These are phyloP conservation scores for Macaria liturata DNA, from an alignment of 2,888 invertebrate genomes.

Conservation along the genomic window DNA sequence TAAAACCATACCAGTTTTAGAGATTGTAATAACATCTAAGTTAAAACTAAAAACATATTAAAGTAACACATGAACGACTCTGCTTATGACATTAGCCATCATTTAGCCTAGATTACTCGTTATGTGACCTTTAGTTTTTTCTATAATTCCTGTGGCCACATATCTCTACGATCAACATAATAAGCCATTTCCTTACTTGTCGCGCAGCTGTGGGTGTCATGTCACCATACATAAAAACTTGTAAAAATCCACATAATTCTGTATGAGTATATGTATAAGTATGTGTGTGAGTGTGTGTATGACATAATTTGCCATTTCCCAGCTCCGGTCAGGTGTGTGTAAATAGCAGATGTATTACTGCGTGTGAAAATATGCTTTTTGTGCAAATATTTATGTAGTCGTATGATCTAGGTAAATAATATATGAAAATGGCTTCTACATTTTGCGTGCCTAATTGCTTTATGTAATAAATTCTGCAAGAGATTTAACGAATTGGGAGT, in stretches of 20 bases:
- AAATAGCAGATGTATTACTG: slow-evolving; percentile 13
- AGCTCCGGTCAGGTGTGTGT: slow-evolving; percentile 25
- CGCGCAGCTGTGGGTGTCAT: slow-evolving; percentile 19
- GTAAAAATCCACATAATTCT: neutral
- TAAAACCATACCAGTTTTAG: no score
- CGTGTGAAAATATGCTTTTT: slow-evolving; percentile 23
- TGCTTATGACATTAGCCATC: no score
- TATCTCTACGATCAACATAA: slow-evolving; percentile 18
- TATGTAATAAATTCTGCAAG: no score
- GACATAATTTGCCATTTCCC: slow-evolving; percentile 16
- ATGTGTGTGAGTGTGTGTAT: slow-evolving; percentile 14
- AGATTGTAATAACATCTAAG: no score
- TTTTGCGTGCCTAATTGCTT: no score
- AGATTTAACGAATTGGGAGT: no score
- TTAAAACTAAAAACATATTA: no score
- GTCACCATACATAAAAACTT: slow-evolving; percentile 2
- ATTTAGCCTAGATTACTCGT: no score
- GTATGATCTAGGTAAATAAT: no score
- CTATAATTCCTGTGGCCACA: neutral
- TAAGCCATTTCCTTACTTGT: slow-evolving; percentile 22
- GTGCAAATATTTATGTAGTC: slow-evolving; percentile 7
- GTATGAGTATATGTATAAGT: neutral
- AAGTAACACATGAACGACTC: no score
- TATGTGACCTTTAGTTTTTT: slow-evolving; percentile 2
- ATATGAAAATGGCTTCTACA: no score